A percentile compares a stretch with the other conserved stretches of the same genome.
Conservation (phyloP, 1,140 invertebrate genomes). For the Diplogasteroides magnus region DNA sequence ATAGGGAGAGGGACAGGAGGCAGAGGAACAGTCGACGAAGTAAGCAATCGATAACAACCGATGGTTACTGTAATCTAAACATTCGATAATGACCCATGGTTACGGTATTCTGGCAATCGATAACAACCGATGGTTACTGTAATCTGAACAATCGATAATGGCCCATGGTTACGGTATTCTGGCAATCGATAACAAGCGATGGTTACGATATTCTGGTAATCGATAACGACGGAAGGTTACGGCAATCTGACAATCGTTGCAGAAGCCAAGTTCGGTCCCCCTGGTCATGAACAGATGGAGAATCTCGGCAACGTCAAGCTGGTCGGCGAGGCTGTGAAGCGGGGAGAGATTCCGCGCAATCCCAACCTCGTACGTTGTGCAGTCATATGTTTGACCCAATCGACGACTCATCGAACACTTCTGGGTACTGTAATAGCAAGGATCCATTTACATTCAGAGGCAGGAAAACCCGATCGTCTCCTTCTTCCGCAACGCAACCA, state of each 20-base stretch:
- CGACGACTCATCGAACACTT: no score
- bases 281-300: neutral
- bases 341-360: slow-evolving; percentile 98
- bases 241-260: neutral
- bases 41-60: no score
- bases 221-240: neutral
- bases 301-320: neutral
- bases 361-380: no score
- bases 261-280: neutral
- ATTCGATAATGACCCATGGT: neutral
- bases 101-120: neutral
- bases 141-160: neutral
- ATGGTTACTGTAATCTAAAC: neutral
- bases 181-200: neutral
- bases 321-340: neutral
- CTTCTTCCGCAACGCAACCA: no score
- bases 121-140: no score
- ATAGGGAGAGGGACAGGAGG: no score
- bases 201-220: neutral
- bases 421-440: no score
- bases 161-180: neutral
- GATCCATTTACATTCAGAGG: no score
- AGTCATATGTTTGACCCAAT: no score
- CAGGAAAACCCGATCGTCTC: no score
- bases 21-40: no score